phyloP scores from a whole-genome alignment of 1,140 invertebrate species.

The Hetaerina americana region DNA sequence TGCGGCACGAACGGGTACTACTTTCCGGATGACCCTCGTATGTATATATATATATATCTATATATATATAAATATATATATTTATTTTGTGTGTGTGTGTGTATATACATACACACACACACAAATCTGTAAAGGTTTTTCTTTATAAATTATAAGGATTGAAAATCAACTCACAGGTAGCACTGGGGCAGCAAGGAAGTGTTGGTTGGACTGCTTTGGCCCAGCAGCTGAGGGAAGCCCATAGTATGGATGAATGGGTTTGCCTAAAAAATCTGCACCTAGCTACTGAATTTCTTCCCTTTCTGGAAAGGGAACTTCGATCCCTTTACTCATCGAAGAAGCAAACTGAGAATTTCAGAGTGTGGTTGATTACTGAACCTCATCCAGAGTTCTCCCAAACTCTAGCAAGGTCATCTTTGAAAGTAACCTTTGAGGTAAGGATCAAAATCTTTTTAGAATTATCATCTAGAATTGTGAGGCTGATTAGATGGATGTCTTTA shows the following conservation, averaged over 20 bases:
- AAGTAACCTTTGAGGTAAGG: constrained; percentile 72
- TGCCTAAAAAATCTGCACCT: constrained; percentile 83
- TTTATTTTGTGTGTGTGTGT: no score
- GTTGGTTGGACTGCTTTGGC: constrained; percentile 37
- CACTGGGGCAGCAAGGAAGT: constrained; percentile 44
- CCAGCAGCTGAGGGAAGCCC: constrained; percentile 18
- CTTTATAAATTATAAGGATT: no score
- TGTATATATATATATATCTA: no score
- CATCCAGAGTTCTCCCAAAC: constrained; percentile 49
- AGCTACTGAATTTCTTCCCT: constrained; percentile 59
- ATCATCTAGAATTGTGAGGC: constrained; percentile 28
- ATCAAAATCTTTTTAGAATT: neutral
- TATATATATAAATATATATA: no score
- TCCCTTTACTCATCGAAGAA: constrained; percentile 39
- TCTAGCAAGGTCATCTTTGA: constrained; percentile 52
- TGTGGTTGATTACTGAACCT: constrained; percentile 67
- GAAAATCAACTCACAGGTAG: no score
- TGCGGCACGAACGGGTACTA: no score
- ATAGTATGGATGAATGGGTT: constrained; percentile 53
- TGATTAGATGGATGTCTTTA: no score
- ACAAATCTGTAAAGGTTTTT: no score
- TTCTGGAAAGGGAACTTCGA: constrained; percentile 57
- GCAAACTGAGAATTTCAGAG: constrained; percentile 43
- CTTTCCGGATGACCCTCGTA: no score
- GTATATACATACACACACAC: no score